phyloP scores from a whole-genome alignment of 2,888 invertebrate species.

The Ophion costatus region DNA sequence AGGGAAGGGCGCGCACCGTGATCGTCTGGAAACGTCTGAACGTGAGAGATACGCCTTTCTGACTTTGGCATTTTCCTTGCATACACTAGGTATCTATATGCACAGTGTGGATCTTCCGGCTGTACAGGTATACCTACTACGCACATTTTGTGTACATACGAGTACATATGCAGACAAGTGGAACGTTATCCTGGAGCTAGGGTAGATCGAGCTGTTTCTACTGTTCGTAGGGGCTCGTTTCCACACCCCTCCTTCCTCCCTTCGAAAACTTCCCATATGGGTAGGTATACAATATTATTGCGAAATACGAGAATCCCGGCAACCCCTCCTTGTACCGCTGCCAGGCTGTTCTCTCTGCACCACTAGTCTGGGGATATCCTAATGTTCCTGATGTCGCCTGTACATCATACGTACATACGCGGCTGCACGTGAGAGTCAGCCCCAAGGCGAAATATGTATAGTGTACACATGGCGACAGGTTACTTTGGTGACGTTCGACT shows the following conservation, averaged over 20 bases:
- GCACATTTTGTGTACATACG: background rate
- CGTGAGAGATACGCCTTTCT: background rate
- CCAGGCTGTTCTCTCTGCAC: slow-evolving; percentile 6
- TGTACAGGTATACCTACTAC: background rate
- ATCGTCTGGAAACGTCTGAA: background rate
- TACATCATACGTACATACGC: slow-evolving; percentile 23
- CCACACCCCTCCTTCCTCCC: too few species aligned
- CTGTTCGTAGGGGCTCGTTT: slow-evolving; percentile 39
- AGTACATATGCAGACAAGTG: slow-evolving; percentile 4
- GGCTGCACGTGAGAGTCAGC: slow-evolving; percentile 12
- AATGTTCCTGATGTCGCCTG: slow-evolving; percentile 19
- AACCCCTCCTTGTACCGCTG: background rate
- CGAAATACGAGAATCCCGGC: slow-evolving; percentile 44
- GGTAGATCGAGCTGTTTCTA: slow-evolving; percentile 45
- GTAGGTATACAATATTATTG: too few species aligned
- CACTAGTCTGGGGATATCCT: background rate
- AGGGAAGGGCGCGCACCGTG: background rate
- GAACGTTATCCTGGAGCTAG: slow-evolving; percentile 29
- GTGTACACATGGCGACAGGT: background rate
- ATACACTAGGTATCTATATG: background rate
- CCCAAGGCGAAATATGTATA: slow-evolving; percentile 25
- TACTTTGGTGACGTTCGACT: too few species aligned
- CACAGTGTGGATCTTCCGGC: background rate
- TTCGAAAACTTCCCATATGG: too few species aligned
- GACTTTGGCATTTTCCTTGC: slow-evolving; percentile 1